These are phyloP conservation scores for Exocentrus adspersus DNA, from an alignment of 2,888 invertebrate genomes.

Conservation along the genomic window DNA sequence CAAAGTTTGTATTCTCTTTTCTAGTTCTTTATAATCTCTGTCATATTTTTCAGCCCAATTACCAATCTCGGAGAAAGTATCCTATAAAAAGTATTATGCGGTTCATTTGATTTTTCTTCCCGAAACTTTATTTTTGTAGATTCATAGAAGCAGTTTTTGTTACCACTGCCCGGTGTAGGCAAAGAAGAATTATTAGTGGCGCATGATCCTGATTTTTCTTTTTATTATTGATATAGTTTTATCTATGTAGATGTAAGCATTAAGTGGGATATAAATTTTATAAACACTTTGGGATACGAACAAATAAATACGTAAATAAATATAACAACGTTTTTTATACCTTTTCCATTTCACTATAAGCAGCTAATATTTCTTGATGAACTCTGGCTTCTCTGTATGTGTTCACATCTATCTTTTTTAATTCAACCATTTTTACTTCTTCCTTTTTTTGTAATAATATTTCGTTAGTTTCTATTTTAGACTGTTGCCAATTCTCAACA, in stretches of 20 bases:
- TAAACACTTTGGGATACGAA: too few relatives aligned
- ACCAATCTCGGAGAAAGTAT: conserved; percentile 54
- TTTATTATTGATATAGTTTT: too few relatives aligned
- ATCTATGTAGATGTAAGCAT: too few relatives aligned
- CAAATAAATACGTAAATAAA: too few relatives aligned
- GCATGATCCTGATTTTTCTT: too few relatives aligned
- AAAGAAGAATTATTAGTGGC: too few relatives aligned
- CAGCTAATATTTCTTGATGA: conserved; percentile 57
- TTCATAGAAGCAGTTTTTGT: too few relatives aligned
- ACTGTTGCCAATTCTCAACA: conserved; percentile 57
- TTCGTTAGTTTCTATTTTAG: conserved; percentile 60
- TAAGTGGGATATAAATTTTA: too few relatives aligned
- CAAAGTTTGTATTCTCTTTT: conserved; percentile 57
- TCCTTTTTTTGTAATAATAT: conserved; percentile 52
- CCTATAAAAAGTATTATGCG: conserved; percentile 51
- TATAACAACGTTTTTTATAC: conserved; percentile 36
- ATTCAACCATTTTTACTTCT: conserved; percentile 49
- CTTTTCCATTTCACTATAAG: conserved; percentile 52
- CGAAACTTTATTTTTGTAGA: too few relatives aligned
- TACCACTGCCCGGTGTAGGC: too few relatives aligned
- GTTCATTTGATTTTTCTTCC: too few relatives aligned
- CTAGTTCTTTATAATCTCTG: conserved; percentile 56
- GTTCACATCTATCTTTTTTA: conserved; percentile 52
- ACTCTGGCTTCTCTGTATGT: conserved; percentile 60
- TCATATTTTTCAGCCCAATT: conserved; percentile 61